phyloP scores from a whole-genome alignment of 2,888 invertebrate species.

The Anticlea derivata region DNA sequence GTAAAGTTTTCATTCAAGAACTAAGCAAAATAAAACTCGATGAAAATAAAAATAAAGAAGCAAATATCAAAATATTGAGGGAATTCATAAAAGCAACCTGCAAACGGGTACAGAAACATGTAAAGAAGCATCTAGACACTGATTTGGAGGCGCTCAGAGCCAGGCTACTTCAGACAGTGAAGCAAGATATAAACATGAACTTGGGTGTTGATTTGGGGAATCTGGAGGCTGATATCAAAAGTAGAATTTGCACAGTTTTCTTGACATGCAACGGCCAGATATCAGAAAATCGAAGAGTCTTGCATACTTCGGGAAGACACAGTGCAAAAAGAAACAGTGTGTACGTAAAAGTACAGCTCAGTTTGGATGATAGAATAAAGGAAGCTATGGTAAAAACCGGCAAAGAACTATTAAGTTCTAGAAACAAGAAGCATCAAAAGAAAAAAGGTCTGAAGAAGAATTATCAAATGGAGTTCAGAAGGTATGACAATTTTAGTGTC shows the following conservation, averaged over 20 bases:
- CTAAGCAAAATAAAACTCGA: constrained; percentile 46
- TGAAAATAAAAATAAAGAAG: constrained; percentile 39
- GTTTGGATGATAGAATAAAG: constrained; percentile 47
- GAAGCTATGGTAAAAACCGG: constrained; percentile 18
- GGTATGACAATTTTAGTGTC: constrained; percentile 1
- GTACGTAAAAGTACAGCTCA: constrained; percentile 51
- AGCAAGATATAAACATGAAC: constrained; percentile 54
- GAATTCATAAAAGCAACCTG: constrained; percentile 44
- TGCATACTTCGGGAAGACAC: background rate
- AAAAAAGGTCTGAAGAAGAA: background rate
- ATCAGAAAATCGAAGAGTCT: constrained; percentile 6
- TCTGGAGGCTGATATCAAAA: constrained; percentile 41
- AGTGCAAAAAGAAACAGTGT: constrained; percentile 36
- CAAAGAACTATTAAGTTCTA: background rate
- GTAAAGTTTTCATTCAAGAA: constrained; percentile 44
- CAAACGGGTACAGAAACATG: constrained; percentile 34
- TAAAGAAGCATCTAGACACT: constrained; percentile 34
- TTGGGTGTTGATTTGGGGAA: constrained; percentile 55
- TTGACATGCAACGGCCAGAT: constrained; percentile 52
- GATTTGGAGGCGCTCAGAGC: constrained; percentile 38
- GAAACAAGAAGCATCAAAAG: background rate
- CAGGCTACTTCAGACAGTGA: constrained; percentile 39
- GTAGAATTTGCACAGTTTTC: constrained; percentile 55
- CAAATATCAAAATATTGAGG: constrained; percentile 47
- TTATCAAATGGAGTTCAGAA: background rate